A percentile compares a stretch with the other conserved stretches of the same genome.
Conservation (phyloP, 2,888 invertebrate species). For the Pristionchus entomophagus region DNA sequence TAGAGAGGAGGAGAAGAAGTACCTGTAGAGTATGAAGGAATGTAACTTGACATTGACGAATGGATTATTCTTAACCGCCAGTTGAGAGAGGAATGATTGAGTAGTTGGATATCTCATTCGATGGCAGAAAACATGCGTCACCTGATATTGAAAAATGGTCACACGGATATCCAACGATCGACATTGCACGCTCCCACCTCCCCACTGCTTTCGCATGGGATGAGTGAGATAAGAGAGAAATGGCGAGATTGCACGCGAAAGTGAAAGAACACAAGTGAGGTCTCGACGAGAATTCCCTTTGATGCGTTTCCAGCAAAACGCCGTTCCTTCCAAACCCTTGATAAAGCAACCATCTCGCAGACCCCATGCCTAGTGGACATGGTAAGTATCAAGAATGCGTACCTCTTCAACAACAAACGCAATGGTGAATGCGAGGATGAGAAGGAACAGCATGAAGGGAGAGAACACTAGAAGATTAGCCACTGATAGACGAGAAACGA, state of each 20-base stretch:
- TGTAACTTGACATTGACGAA: neutral
- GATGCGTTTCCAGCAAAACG: neutral
- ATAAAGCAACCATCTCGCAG: too few relatives aligned
- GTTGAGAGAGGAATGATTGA: slow-evolving; percentile 14
- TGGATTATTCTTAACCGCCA: neutral
- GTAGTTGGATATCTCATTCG: neutral
- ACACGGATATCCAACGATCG: too few relatives aligned
- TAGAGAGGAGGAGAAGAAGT: neutral
- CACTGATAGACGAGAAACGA: neutral
- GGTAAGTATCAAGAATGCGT: neutral
- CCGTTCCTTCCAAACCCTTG: too few relatives aligned
- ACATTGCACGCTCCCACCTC: too few relatives aligned
- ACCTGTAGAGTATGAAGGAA: neutral
- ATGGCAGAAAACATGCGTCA: too few relatives aligned
- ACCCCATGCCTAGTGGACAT: too few relatives aligned
- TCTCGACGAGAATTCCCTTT: too few relatives aligned
- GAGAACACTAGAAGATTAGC: slow-evolving; percentile 19
- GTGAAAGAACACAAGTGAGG: too few relatives aligned
- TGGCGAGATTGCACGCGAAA: neutral
- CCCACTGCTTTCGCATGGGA: too few relatives aligned
- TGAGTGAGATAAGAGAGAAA: neutral
- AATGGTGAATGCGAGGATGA: neutral
- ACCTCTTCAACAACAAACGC: slow-evolving; percentile 1
- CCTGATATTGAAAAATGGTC: too few relatives aligned
- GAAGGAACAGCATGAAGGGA: neutral